Conservation (phyloP, 2,888 invertebrate species). For the Listrodromus nycthemerus region DNA sequence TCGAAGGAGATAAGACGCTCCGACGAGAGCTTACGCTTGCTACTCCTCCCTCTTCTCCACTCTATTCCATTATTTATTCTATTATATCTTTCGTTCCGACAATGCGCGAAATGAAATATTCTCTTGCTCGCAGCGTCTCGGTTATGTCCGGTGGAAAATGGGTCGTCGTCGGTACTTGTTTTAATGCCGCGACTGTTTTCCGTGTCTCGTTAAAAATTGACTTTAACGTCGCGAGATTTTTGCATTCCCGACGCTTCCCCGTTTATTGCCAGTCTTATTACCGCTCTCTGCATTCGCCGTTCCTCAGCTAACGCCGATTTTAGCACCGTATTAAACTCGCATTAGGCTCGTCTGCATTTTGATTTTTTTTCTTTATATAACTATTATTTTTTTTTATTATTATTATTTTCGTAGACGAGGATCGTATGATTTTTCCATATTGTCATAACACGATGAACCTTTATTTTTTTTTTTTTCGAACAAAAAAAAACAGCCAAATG, state of each 20-base stretch:
- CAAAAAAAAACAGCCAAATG: too few species aligned
- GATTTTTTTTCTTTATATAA: neutral
- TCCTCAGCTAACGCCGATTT: constrained; percentile 23
- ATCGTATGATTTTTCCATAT: too few species aligned
- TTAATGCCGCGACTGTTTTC: constrained; percentile 33
- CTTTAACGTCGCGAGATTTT: constrained; percentile 41
- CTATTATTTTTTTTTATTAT: too few species aligned
- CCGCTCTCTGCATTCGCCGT: constrained; percentile 7
- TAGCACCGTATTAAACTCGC: neutral
- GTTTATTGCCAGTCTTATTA: constrained; percentile 41
- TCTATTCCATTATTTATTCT: constrained; percentile 33
- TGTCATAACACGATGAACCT: too few species aligned
- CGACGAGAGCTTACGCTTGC: constrained; percentile 3
- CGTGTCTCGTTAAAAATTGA: constrained; percentile 38
- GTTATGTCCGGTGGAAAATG: constrained; percentile 10
- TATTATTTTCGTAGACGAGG: too few species aligned
- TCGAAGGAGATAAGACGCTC: constrained; percentile 5
- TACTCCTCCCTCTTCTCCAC: neutral
- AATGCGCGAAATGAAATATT: constrained; percentile 48
- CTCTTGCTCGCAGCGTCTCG: constrained; percentile 11
- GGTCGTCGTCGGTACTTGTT: constrained; percentile 29
- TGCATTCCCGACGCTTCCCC: neutral
- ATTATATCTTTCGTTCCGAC: constrained; percentile 42
- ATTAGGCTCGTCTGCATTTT: neutral
- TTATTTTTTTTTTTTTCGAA: too few species aligned